Percentiles rank a stretch among this genome's conserved stretches.
phyloP scores from a whole-genome alignment of 2,797 vertebrate species.

The Hemibagrus guttatus region DNA sequence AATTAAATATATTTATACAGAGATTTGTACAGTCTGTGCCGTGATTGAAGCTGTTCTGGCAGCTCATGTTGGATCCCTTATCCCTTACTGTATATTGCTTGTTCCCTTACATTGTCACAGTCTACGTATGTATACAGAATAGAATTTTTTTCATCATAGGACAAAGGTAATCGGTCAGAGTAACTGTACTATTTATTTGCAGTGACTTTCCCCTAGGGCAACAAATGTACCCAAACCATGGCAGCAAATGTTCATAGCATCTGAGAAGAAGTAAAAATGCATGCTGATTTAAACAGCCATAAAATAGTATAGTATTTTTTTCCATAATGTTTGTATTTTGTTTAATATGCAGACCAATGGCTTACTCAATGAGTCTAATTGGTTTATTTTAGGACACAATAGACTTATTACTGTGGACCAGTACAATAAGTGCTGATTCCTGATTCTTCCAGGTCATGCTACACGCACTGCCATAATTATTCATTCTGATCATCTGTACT shows the following conservation, averaged over 20 bases:
- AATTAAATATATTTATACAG: too few species aligned
- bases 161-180: neutral
- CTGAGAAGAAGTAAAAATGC: neutral
- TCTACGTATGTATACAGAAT: neutral
- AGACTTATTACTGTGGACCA: neutral
- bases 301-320: neutral
- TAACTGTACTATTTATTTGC: neutral
- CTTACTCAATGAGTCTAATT: neutral
- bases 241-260: neutral
- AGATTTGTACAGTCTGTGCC: neutral
- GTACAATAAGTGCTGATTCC: neutral
- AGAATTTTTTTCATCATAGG: neutral
- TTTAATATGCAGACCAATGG: neutral
- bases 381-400: neutral
- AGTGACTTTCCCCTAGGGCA: neutral
- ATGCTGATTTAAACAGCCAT: neutral
- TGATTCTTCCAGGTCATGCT: neutral
- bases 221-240: neutral
- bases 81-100: neutral
- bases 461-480: slow-evolving; percentile 11
- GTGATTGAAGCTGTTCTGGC: neutral
- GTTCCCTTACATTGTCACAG: neutral
- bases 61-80: neutral
- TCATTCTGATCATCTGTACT: neutral
- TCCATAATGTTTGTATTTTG: neutral